Evolutionary conservation across 2,113 vertebrate species (phyloP).

Genomic region (Turdus rufiventris): DNA sequence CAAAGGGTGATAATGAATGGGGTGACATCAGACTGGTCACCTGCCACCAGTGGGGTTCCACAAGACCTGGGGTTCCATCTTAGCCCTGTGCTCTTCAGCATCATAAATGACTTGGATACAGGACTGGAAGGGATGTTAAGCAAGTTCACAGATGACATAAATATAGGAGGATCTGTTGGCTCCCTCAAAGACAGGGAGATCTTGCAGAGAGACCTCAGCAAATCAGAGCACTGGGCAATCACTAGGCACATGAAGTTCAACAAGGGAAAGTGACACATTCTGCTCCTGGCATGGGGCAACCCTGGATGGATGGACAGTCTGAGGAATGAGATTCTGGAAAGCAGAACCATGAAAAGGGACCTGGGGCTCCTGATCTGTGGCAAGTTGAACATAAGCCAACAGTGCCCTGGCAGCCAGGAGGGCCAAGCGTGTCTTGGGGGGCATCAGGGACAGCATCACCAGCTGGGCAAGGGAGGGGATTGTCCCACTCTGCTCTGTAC

Average conservation of each 20-base stretch:
- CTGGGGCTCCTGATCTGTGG: accelerated
- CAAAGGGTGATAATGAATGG: accelerated
- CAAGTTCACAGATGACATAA: no score
- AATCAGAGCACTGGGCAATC: neutral
- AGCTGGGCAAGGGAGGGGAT: accelerated
- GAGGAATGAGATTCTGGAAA: accelerated
- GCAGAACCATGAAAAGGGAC: accelerated
- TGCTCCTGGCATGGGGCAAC: neutral
- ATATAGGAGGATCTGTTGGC: no score
- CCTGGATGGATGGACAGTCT: no score
- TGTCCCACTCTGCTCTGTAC: accelerated
- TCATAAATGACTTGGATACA: neutral
- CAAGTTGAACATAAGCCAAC: neutral
- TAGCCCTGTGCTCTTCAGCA: neutral
- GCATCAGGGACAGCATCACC: accelerated
- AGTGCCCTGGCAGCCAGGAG: neutral
- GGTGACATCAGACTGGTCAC: neutral
- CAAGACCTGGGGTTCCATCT: neutral
- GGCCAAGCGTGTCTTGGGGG: accelerated
- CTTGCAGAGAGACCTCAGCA: neutral
- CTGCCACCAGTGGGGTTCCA: neutral
- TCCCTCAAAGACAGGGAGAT: neutral
- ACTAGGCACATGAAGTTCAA: neutral
- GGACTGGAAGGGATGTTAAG: no score
- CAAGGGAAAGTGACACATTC: neutral